Evolutionary conservation across 1,140 invertebrate species (phyloP), one percentile per base, ranked within the genome.

Genomic region (Drosophila cardini): DNA sequence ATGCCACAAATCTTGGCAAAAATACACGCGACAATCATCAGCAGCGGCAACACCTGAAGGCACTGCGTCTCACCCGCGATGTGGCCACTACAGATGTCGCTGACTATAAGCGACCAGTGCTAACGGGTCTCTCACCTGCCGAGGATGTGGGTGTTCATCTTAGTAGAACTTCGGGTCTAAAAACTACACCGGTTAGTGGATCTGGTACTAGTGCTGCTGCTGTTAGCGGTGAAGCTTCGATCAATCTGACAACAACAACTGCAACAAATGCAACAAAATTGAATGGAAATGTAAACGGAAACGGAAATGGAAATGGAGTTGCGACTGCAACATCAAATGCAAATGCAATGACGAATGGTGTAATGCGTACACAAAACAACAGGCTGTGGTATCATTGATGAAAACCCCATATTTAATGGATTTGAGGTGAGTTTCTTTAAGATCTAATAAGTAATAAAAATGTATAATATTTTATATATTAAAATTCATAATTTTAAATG

Each of bases 381-480:
- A 91, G 90, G 90, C 90, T 91, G 90, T 91, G 90, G 90, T 90
- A 91, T 87, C 86, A 90, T 91, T 91, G 90, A 91, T 91, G 80
- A 89, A 91, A 90, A 76, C 80, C 69, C 76, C 68, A 87, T 70
- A 80, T 89, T 84, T 42, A 90, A 89, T 82, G 86, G 90, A 91
- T 85, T 91, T 90, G 70, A 91, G 90, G 90, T 91, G 34, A 85
- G 90, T 64, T 13, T 18, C 9, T 15, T 7, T n/a, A 11, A 30
- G 4, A 26, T 50, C 21, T 11, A 48, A 26, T 21, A 1, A 26
- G 1, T 26, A 8, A 18, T n/a, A n/a, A 46, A n/a, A n/a, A n/a
- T n/a, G n/a, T n/a, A n/a, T n/a, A n/a, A n/a, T n/a, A n/a, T n/a
- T n/a, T n/a, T n/a, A n/a, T 43, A 26, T 15, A 40, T 43, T 32